Percentiles rank a stretch among this genome's conserved stretches.
Evolutionary conservation across 2,888 invertebrate species (phyloP).

Genomic region (Esperia sulphurella): DNA sequence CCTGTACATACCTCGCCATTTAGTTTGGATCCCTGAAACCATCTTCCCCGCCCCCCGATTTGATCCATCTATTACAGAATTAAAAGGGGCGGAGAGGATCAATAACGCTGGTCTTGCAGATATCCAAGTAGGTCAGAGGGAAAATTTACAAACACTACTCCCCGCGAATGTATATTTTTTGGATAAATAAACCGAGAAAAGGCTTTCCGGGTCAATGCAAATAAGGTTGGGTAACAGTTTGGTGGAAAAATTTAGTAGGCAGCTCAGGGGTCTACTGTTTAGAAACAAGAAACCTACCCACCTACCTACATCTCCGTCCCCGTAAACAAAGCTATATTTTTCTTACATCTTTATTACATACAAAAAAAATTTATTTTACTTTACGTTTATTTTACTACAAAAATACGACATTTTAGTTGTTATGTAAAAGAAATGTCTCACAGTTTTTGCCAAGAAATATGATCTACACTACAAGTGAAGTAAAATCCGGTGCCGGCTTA

Average conservation of each 20-base stretch:
- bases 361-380: too few species aligned
- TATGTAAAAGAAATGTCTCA: too few species aligned
- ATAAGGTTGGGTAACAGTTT: slow-evolving; percentile 37
- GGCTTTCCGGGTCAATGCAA: slow-evolving; percentile 69
- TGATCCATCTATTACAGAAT: slow-evolving; percentile 29
- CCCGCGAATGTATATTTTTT: slow-evolving; percentile 58
- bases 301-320: too few species aligned
- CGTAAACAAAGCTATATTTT: too few species aligned
- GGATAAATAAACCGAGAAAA: slow-evolving; percentile 58
- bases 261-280: not conserved
- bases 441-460: too few species aligned
- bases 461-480: too few species aligned
- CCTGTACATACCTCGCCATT: slow-evolving; percentile 46
- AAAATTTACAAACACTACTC: slow-evolving; percentile 77
- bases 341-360: too few species aligned
- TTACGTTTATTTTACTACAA: too few species aligned
- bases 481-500: too few species aligned
- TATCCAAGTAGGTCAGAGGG: slow-evolving; percentile 76
- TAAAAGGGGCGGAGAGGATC: slow-evolving; percentile 45
- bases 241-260: slow-evolving; percentile 1
- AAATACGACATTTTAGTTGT: too few species aligned
- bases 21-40: slow-evolving; percentile 54
- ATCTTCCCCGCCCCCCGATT: slow-evolving; percentile 44
- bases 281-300: too few species aligned
- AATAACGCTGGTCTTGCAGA: slow-evolving; percentile 50